Conservation (phyloP, 2,888 invertebrate species). For the Paralinhomoeus sp. region DNA sequence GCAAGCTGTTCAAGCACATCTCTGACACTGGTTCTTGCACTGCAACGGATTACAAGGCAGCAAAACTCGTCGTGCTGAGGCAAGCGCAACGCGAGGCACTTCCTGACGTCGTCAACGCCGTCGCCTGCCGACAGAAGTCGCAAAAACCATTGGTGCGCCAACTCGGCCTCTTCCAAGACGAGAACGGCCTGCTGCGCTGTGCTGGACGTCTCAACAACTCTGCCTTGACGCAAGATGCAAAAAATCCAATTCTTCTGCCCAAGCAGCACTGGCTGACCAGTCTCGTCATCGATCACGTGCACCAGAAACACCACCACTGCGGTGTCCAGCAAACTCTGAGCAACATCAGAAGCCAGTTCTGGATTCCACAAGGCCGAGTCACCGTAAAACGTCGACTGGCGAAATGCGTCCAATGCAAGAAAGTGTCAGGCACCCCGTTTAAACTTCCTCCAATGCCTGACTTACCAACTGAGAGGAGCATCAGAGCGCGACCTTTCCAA, state of each 20-base stretch:
- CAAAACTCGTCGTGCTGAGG: neutral
- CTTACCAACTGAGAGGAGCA: neutral
- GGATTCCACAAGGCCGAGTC: no score
- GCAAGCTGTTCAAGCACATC: no score
- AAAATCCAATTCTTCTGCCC: constrained; percentile 2
- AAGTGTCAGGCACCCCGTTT: neutral
- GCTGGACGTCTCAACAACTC: neutral
- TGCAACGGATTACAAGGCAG: no score
- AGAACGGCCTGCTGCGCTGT: no score
- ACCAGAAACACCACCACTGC: constrained; percentile 1
- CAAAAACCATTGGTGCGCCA: no score
- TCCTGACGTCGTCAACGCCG: neutral
- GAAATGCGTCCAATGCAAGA: no score
- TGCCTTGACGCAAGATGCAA: neutral
- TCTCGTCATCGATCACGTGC: constrained; percentile 1
- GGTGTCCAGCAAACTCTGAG: constrained; percentile 1
- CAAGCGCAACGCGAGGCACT: neutral
- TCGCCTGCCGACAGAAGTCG: no score
- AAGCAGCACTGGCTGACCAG: constrained; percentile 1
- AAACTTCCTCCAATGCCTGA: neutral
- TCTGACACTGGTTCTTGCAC: no score
- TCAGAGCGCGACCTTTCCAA: neutral
- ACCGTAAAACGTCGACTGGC: no score
- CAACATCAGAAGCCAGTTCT: no score
- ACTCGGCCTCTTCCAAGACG: no score